Percentiles rank a stretch among this genome's conserved stretches.
These are phyloP conservation scores for Sebastes hubbsi DNA, from an alignment of 2,797 vertebrate species.

Conservation along the genomic window DNA sequence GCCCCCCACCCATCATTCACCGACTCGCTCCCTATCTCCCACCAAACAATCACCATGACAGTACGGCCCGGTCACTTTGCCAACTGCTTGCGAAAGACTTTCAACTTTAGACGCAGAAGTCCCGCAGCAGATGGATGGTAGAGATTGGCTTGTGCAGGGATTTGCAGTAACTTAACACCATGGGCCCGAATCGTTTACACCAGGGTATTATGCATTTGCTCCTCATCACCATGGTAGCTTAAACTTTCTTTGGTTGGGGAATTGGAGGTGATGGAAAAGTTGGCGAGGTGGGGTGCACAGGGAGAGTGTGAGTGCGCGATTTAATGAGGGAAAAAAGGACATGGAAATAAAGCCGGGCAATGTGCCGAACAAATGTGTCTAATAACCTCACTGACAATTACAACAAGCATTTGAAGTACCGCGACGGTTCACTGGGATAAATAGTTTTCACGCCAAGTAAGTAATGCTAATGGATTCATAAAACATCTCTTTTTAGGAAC, in stretches of 20 bases:
- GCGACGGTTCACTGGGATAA: constrained; percentile 12
- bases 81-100: constrained; percentile 73
- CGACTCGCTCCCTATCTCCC: constrained; percentile 20
- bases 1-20: constrained; percentile 48
- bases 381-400: constrained; percentile 41
- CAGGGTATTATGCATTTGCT: constrained; percentile 49
- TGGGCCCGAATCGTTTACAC: constrained; percentile 37
- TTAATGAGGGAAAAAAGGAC: constrained; percentile 51
- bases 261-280: constrained; percentile 46
- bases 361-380: constrained; percentile 30
- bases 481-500: neutral
- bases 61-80: constrained; percentile 70
- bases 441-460: constrained; percentile 11
- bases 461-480: constrained; percentile 6
- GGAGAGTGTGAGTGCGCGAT: constrained; percentile 16
- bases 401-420: constrained; percentile 15
- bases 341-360: constrained; percentile 40
- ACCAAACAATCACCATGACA: constrained; percentile 66
- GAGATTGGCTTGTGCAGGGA: constrained; percentile 42
- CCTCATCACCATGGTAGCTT: constrained; percentile 39
- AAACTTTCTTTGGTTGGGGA: constrained; percentile 19
- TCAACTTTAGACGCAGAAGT: constrained; percentile 58
- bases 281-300: constrained; percentile 5
- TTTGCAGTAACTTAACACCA: constrained; percentile 32
- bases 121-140: constrained; percentile 52